Percentiles rank a stretch among this genome's conserved stretches.
Conservation (phyloP, 2,113 vertebrate genomes). For the Myotis brandtii region DNA sequence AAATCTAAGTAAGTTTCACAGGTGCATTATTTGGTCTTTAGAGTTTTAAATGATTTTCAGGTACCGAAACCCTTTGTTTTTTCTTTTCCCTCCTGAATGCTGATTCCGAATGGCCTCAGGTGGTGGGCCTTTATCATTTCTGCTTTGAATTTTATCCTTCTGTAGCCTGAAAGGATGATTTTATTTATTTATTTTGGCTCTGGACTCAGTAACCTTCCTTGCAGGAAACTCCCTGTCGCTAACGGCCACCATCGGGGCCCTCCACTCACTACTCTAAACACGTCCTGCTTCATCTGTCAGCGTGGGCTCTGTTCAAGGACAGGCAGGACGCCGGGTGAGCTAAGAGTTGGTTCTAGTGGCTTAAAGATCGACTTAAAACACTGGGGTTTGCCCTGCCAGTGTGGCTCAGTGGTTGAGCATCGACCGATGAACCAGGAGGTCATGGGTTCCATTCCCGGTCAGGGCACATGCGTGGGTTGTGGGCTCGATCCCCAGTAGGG, state of each 20-base stretch:
- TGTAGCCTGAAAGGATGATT: not conserved
- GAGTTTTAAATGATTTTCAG: conserved; percentile 49
- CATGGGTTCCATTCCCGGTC: too few relatives aligned
- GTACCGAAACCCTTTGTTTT: not conserved
- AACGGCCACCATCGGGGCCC: too few relatives aligned
- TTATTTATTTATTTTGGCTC: not conserved
- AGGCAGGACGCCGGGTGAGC: not conserved
- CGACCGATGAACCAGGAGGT: too few relatives aligned
- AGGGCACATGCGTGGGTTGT: too few relatives aligned
- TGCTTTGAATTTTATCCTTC: conserved; percentile 41
- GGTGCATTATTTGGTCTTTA: conserved; percentile 3
- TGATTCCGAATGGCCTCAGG: not conserved
- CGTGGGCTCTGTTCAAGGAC: not conserved
- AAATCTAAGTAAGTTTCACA: conserved; percentile 43
- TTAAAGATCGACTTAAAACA: not conserved
- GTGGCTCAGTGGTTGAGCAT: too few relatives aligned
- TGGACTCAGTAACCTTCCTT: not conserved
- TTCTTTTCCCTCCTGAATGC: not conserved
- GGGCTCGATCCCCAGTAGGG: too few relatives aligned
- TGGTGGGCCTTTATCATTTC: not conserved
- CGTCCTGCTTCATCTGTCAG: not conserved
- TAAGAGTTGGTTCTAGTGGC: not conserved
- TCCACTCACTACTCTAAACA: too few relatives aligned
- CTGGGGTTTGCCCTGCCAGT: too few relatives aligned
- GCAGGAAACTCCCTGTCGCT: not conserved